phyloP scores from a whole-genome alignment of 2,113 vertebrate genomes.

The Salvelinus fontinalis region DNA sequence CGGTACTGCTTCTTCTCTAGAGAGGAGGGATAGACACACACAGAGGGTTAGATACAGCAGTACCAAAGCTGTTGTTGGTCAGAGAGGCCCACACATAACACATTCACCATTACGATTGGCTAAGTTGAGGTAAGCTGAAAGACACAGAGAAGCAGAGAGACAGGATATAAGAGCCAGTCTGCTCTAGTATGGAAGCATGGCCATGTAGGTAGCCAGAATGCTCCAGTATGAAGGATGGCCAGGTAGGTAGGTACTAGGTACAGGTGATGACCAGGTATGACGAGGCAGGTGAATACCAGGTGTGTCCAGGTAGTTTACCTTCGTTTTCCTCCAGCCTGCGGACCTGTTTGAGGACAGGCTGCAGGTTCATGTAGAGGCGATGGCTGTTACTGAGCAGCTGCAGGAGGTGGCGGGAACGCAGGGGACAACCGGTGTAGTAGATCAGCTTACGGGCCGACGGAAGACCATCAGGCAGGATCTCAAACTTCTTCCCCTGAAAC shows the following conservation, averaged over 20 bases:
- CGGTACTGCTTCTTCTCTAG: constrained; percentile 98
- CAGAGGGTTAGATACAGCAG: neutral
- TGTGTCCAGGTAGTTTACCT: constrained; percentile 72
- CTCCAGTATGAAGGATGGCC: too few species aligned
- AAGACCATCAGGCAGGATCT: constrained; percentile 93
- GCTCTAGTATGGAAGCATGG: too few species aligned
- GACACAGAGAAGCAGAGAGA: neutral
- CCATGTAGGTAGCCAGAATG: too few species aligned
- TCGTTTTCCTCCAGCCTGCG: constrained; percentile 92
- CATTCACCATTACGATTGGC: too few species aligned
- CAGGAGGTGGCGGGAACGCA: constrained; percentile 91
- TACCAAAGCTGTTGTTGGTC: too few species aligned
- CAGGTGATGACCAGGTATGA: too few species aligned
- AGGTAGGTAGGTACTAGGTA: too few species aligned
- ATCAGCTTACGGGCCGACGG: constrained; percentile 95
- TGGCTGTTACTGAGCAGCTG: constrained; percentile 98
- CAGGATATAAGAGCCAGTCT: neutral
- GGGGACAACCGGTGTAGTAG: constrained; percentile 94
- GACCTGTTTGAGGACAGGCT: constrained; percentile 92
- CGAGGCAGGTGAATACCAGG: too few species aligned
- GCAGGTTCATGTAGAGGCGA: constrained; percentile 97
- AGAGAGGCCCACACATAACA: too few species aligned
- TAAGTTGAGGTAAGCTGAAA: too few species aligned
- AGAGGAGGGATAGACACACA: neutral
- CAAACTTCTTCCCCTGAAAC: constrained; percentile 93